These are phyloP conservation scores for Enteromius fasciolatus DNA, from an alignment of 2,797 vertebrate species.

Conservation along the genomic window DNA sequence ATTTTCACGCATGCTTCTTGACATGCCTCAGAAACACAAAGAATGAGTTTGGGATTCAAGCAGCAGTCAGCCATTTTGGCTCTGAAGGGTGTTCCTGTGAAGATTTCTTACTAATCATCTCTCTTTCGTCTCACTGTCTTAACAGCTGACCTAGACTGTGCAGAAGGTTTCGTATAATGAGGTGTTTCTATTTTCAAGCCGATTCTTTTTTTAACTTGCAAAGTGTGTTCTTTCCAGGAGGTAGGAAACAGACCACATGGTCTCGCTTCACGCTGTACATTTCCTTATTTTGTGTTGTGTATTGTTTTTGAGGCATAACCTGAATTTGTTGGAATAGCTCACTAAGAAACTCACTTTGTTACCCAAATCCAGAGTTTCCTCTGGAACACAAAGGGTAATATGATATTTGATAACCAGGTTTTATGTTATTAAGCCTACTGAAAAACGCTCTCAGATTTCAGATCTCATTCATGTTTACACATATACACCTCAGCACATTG, in stretches of 20 bases:
- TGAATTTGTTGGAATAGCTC: not conserved
- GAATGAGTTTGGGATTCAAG: conserved; percentile 32
- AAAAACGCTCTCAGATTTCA: not conserved
- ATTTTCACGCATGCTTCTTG: conserved; percentile 68
- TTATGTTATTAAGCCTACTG: not conserved
- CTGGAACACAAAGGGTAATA: not conserved
- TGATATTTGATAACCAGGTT: not conserved
- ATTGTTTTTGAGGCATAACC: not conserved
- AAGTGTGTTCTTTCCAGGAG: conserved; percentile 19
- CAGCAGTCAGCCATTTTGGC: conserved; percentile 42
- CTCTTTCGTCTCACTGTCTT: conserved; percentile 28
- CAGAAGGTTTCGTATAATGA: conserved; percentile 43
- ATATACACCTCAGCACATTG: not conserved
- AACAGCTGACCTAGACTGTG: conserved; percentile 29
- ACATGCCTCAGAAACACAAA: conserved; percentile 65
- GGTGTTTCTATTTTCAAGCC: conserved; percentile 58
- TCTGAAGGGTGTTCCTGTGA: conserved; percentile 23
- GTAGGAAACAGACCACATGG: conserved; percentile 10
- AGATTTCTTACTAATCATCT: conserved; percentile 22
- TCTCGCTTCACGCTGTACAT: not conserved
- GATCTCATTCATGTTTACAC: not conserved
- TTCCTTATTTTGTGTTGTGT: not conserved
- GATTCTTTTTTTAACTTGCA: conserved; percentile 53
- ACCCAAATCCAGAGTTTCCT: not conserved
- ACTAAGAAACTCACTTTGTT: not conserved